Evolutionary conservation across 2,888 invertebrate species (phyloP).

Genomic region (Psococerastis gibbosa): DNA sequence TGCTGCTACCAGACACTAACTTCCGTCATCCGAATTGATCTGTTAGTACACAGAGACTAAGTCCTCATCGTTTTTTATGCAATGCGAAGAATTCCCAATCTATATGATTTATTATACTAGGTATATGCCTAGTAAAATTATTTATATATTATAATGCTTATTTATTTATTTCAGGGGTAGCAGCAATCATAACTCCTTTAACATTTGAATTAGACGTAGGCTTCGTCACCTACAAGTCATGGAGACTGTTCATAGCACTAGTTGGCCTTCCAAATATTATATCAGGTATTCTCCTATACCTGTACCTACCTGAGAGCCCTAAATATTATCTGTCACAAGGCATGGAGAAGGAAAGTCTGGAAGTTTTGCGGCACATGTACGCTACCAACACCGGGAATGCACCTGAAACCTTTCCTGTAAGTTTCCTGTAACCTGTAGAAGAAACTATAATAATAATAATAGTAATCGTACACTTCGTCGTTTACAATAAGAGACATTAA

Average conservation of each 20-base stretch:
- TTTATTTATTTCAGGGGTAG: conserved; percentile 35
- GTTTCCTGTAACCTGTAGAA: too few species aligned
- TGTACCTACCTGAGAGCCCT: conserved; percentile 55
- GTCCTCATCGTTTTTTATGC: too few species aligned
- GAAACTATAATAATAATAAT: too few species aligned
- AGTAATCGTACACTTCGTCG: too few species aligned
- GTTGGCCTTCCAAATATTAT: conserved; percentile 39
- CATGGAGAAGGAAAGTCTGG: conserved; percentile 34
- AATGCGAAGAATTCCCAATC: too few species aligned
- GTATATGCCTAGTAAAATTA: too few species aligned
- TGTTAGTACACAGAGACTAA: too few species aligned
- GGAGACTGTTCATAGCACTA: conserved; percentile 49
- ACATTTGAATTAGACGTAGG: conserved; percentile 20
- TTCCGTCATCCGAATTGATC: too few species aligned
- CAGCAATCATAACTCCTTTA: conserved; percentile 44
- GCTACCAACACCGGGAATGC: conserved; percentile 30
- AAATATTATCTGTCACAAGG: conserved; percentile 49
- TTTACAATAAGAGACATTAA: too few species aligned
- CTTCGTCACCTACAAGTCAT: conserved; percentile 39
- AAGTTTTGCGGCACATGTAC: conserved; percentile 38
- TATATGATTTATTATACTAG: conserved; percentile 9
- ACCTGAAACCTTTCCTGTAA: conserved; percentile 32
- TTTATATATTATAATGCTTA: too few species aligned
- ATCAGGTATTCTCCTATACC: conserved; percentile 22
- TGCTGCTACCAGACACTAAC: too few species aligned